Percentiles rank a stretch among this genome's conserved stretches.
Conservation (phyloP, 92 coral and sea anemone species). For the Epizoanthus scotinus region DNA sequence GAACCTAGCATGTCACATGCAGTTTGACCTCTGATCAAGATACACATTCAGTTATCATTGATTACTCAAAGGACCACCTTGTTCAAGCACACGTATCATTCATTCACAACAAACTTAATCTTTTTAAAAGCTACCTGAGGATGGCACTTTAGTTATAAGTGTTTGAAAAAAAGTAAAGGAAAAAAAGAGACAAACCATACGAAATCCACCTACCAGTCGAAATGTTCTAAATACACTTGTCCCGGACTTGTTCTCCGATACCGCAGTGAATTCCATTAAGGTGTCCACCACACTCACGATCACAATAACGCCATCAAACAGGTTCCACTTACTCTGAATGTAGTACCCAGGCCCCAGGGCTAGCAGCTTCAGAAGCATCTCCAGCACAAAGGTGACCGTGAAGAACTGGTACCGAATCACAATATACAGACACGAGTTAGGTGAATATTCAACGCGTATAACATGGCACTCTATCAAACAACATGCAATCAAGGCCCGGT, state of each 20-base stretch:
- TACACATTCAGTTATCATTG: too few relatives aligned
- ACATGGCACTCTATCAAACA: too few relatives aligned
- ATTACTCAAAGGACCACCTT: too few relatives aligned
- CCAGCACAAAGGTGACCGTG: slow-evolving; percentile 67
- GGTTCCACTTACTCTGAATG: slow-evolving; percentile 85
- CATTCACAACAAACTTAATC: too few relatives aligned
- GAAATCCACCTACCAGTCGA: slow-evolving; percentile 69
- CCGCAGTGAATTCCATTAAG: slow-evolving; percentile 56
- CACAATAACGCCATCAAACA: slow-evolving; percentile 81
- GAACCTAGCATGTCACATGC: too few relatives aligned
- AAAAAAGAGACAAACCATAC: too few relatives aligned
- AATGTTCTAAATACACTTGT: slow-evolving; percentile 86
- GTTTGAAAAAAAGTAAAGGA: neutral
- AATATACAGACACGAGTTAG: neutral
- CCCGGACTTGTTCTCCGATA: slow-evolving; percentile 62
- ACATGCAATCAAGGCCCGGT: too few relatives aligned
- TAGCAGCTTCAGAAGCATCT: slow-evolving; percentile 72
- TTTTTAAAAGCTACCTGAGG: too few relatives aligned
- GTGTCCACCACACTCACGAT: slow-evolving; percentile 77
- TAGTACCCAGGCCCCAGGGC: slow-evolving; percentile 76
- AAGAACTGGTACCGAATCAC: slow-evolving; percentile 52
- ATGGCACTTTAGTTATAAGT: neutral
- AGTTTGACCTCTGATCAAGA: too few relatives aligned
- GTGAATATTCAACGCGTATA: too few relatives aligned
- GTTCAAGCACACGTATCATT: neutral